Conservation (phyloP, 2,888 invertebrate species). For the Lithophane semibrunnea region DNA sequence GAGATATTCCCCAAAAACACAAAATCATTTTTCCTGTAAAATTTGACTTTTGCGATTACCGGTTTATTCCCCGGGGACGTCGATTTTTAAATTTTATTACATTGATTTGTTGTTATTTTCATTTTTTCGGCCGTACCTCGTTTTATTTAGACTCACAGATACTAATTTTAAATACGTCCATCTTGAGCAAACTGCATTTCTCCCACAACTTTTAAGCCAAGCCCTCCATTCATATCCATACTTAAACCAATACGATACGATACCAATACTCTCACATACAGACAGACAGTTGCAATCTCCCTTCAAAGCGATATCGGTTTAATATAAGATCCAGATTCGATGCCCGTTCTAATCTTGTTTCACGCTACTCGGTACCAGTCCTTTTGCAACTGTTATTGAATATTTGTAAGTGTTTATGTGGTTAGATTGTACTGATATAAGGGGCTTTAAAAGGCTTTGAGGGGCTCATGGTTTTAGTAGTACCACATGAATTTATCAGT, state of each 20-base stretch:
- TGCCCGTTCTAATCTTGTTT: constrained; percentile 71
- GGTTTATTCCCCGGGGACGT: too few relatives aligned
- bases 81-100: too few relatives aligned
- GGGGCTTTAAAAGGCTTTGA: constrained; percentile 23
- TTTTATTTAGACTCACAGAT: too few relatives aligned
- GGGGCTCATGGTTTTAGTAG: constrained; percentile 16
- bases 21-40: too few relatives aligned
- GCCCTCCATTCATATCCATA: constrained; percentile 1
- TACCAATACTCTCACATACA: constrained; percentile 12
- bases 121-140: too few relatives aligned
- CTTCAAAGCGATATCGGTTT: constrained; percentile 78
- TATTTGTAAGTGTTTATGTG: constrained; percentile 52
- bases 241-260: background rate
- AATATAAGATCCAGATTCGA: constrained; percentile 72
- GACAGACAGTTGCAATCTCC: constrained; percentile 71
- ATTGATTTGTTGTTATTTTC: background rate
- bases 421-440: constrained; percentile 20
- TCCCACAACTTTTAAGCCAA: background rate
- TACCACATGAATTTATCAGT: constrained; percentile 3
- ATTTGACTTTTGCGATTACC: too few relatives aligned
- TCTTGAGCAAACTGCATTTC: too few relatives aligned
- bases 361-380: constrained; percentile 55
- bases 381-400: constrained; percentile 52
- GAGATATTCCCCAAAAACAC: too few relatives aligned
- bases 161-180: too few relatives aligned